Conservation (phyloP, 2,113 vertebrate species). For the Lates calcarifer region DNA sequence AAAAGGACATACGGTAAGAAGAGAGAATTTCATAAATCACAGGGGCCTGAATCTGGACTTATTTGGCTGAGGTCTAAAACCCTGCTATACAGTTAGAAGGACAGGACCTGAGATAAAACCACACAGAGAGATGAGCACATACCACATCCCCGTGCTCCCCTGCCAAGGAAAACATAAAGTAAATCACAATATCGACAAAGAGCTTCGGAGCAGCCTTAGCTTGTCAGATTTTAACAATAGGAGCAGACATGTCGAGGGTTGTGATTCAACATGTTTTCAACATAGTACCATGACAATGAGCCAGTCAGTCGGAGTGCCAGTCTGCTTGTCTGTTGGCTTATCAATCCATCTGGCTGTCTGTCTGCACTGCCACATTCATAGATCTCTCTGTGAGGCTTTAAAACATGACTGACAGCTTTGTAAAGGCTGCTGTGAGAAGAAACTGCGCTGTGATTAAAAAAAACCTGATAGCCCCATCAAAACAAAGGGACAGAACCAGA, state of each 20-base stretch:
- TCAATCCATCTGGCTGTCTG: constrained; percentile 41
- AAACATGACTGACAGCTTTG: constrained; percentile 43
- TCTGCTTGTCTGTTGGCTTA: constrained; percentile 22
- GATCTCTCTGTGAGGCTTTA: constrained; percentile 13
- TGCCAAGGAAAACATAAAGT: constrained; percentile 60
- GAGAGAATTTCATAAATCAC: constrained; percentile 62
- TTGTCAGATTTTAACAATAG: constrained; percentile 45
- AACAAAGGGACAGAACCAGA: constrained; percentile 22
- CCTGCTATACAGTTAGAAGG: background rate
- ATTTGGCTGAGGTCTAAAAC: constrained; percentile 66
- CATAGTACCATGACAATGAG: constrained; percentile 16
- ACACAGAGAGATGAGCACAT: constrained; percentile 29
- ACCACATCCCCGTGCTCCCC: constrained; percentile 6
- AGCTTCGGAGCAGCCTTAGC: background rate
- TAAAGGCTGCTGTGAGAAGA: constrained; percentile 15
- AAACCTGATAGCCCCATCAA: constrained; percentile 23
- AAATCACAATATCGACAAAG: constrained; percentile 55
- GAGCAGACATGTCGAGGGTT: constrained; percentile 18
- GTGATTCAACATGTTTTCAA: constrained; percentile 53
- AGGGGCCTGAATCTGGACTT: constrained; percentile 58
- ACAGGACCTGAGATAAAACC: constrained; percentile 18
- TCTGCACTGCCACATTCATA: constrained; percentile 23
- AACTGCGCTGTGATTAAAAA: constrained; percentile 5
- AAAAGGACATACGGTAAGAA: constrained; percentile 68
- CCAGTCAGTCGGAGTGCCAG: constrained; percentile 19